A percentile compares a stretch with the other conserved stretches of the same genome.
phyloP scores from a whole-genome alignment of 2,888 invertebrate genomes.

The Dolichopus griseipennis region DNA sequence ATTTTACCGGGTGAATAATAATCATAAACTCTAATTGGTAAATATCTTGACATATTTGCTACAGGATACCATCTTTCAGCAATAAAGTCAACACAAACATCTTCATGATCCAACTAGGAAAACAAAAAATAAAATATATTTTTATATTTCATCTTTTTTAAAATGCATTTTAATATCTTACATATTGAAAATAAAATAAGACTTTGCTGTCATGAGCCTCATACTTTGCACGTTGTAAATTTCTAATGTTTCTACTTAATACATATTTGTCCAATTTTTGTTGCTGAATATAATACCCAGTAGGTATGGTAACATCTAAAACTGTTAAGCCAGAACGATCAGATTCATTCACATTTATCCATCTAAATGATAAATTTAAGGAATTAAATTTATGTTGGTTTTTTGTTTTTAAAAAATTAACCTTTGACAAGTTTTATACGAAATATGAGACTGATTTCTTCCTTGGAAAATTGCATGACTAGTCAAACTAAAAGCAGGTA shows the following conservation, averaged over 20 bases:
- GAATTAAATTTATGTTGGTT: constrained; percentile 10
- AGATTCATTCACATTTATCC: constrained; percentile 70
- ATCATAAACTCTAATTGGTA: constrained; percentile 85
- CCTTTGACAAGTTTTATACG: constrained; percentile 80
- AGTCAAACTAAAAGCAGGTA: constrained; percentile 66
- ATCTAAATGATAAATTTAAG: constrained; percentile 46
- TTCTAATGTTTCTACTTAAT: constrained; percentile 63
- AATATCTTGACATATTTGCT: constrained; percentile 89
- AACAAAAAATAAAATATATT: constrained; percentile 17
- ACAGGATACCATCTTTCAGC: constrained; percentile 93
- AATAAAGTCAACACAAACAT: constrained; percentile 85
- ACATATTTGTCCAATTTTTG: constrained; percentile 82
- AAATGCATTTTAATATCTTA: constrained; percentile 46
- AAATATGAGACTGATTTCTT: constrained; percentile 87
- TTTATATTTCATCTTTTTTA: too few species aligned
- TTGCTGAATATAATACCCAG: constrained; percentile 85
- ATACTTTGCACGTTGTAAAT: constrained; percentile 77
- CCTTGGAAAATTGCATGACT: constrained; percentile 72
- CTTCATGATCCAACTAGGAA: constrained; percentile 67
- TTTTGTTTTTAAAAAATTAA: constrained; percentile 37
- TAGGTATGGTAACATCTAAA: constrained; percentile 76
- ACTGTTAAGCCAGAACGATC: constrained; percentile 81
- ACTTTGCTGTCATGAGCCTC: constrained; percentile 60
- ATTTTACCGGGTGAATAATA: constrained; percentile 86
- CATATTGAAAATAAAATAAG: constrained; percentile 87